These are phyloP conservation scores for Stigmatopora argus DNA, from an alignment of 2,113 vertebrate genomes.

Conservation along the genomic window DNA sequence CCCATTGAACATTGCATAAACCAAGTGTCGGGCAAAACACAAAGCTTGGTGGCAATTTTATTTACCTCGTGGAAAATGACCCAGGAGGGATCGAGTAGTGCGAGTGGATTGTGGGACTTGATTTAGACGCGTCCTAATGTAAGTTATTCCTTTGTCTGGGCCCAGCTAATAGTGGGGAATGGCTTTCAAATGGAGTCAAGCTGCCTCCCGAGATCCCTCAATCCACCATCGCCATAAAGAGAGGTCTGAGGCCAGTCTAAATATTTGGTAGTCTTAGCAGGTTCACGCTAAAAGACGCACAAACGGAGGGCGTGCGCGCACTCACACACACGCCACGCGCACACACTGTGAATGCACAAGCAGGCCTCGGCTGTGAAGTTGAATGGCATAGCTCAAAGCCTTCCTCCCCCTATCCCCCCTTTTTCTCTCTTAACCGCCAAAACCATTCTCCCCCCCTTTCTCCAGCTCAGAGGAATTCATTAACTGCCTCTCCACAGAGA, in stretches of 20 bases:
- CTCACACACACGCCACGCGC: conserved; percentile 36
- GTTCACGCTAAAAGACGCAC: conserved; percentile 69
- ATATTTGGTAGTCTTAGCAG: conserved; percentile 77
- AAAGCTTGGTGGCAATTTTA: conserved; percentile 20
- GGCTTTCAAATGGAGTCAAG: conserved; percentile 71
- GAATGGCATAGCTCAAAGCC: conserved; percentile 97
- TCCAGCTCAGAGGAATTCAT: conserved; percentile 90
- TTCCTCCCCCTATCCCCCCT: conserved; percentile 64
- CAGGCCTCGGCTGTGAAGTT: conserved; percentile 88
- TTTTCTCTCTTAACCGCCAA: conserved; percentile 74
- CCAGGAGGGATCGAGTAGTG: conserved; percentile 50
- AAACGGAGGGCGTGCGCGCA: conserved; percentile 32
- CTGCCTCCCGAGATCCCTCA: conserved; percentile 69
- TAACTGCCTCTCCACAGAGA: conserved; percentile 94
- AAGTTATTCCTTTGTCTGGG: conserved; percentile 70
- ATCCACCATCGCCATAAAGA: conserved; percentile 61
- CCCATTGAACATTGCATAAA: not conserved
- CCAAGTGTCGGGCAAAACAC: conserved; percentile 17
- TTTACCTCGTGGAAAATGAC: conserved; percentile 50
- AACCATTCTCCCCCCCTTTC: conserved; percentile 79
- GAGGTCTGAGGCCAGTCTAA: conserved; percentile 67
- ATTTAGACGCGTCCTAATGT: conserved; percentile 63
- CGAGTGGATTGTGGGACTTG: conserved; percentile 59
- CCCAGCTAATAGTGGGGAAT: conserved; percentile 65
- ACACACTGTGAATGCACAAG: conserved; percentile 85